These are phyloP conservation scores for Remorina albescens DNA, from an alignment of 2,797 vertebrate species.

Conservation along the genomic window DNA sequence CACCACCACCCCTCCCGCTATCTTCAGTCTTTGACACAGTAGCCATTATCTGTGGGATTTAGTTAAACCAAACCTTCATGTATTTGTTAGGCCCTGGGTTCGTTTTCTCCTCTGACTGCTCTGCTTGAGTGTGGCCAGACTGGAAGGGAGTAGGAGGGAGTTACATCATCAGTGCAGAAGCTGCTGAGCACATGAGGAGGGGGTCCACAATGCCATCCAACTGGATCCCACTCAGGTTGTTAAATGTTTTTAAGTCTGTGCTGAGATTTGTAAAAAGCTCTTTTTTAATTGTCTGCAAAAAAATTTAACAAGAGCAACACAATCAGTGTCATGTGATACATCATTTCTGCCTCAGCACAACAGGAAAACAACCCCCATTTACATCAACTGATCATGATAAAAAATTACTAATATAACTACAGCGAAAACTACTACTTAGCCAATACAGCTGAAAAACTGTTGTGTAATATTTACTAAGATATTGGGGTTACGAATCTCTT, in stretches of 20 bases:
- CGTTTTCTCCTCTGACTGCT: slow-evolving; percentile 86
- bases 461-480: not conserved
- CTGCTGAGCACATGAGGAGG: slow-evolving; percentile 27
- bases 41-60: slow-evolving; percentile 99
- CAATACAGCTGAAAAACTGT: not conserved
- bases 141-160: slow-evolving; percentile 20
- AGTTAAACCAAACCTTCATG: slow-evolving; percentile 94
- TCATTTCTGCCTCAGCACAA: not conserved
- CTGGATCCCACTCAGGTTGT: slow-evolving; percentile 13
- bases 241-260: slow-evolving; percentile 9
- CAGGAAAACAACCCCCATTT: too few species aligned
- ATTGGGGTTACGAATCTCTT: not conserved
- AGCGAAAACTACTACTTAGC: not conserved
- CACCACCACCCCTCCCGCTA: slow-evolving; percentile 93
- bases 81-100: slow-evolving; percentile 93
- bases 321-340: not conserved
- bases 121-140: slow-evolving; percentile 80
- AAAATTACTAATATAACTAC: not conserved
- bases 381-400: not conserved
- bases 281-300: not conserved
- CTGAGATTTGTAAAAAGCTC: not conserved
- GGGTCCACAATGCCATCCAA: slow-evolving; percentile 47
- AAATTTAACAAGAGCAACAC: not conserved
- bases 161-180: slow-evolving; percentile 60
- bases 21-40: slow-evolving; percentile 98